phyloP scores from a whole-genome alignment of 2,888 invertebrate genomes.

The Acanthosepion pharaonis region DNA sequence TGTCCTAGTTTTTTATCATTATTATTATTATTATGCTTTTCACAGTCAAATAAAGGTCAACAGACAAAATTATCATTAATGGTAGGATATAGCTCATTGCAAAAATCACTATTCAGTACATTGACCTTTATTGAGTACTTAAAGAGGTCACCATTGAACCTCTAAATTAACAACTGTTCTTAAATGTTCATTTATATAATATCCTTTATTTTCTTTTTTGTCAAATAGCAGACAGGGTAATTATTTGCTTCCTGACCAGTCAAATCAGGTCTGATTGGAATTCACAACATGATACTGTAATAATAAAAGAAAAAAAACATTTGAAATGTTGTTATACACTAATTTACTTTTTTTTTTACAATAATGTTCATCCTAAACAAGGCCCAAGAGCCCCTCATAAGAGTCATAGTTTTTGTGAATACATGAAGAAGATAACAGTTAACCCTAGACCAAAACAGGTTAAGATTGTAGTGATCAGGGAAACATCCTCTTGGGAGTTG shows the following conservation, averaged over 20 bases:
- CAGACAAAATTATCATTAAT: constrained; percentile 1
- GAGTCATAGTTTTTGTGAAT: no score
- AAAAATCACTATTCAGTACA: neutral
- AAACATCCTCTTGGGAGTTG: no score
- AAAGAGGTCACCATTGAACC: neutral
- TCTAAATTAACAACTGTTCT: neutral
- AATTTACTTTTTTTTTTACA: no score
- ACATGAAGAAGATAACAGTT: no score
- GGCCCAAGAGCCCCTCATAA: no score
- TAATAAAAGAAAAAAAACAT: no score
- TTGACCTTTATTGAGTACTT: neutral
- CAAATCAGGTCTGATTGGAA: neutral
- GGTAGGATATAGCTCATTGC: neutral
- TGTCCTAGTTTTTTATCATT: neutral
- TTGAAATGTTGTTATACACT: no score
- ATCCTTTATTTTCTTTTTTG: no score
- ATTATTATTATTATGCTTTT: neutral
- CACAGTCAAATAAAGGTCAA: neutral
- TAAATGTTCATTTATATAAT: neutral
- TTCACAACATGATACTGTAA: no score
- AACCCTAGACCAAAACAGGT: no score
- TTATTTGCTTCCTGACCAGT: neutral
- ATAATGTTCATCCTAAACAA: no score
- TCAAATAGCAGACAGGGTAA: neutral
- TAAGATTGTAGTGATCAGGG: no score